Evolutionary conservation across 2,888 invertebrate genomes (phyloP), one percentile per base, ranked within the genome.

Genomic region (Piscicola geometra): DNA sequence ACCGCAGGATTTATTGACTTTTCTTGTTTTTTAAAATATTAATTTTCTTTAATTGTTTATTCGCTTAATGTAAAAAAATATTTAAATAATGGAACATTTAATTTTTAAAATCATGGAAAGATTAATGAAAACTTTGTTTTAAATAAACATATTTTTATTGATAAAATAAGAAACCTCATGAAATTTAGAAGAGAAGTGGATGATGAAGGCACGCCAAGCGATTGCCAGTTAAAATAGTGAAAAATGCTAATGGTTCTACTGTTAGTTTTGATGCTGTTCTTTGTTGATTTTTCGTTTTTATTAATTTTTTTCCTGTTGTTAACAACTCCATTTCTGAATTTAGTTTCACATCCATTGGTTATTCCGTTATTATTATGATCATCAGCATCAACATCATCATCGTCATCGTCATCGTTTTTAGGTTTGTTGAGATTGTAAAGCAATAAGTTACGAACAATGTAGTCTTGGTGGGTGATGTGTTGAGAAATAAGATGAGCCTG

Each of bases 401-500:
- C n/a, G 21, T 9, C n/a, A 56, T 56, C n/a, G n/a, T 18, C n/a
- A 25, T 25, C n/a, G 21, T 67, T 32, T 28, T 25, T 5, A n/a
- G 3, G 3, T 32, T 67, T 32, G 18, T 28, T 18, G n/a, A 64
- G 60, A 25, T 76, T 76, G 30, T 60, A 18, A 15, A 76, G 60
- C 25, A 76, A 50, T 25, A 76, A 52, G 64, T 64, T 76, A 0
- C 76, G 56, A 41, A 76, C 71, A 32, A 76, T 68, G 28, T 18
- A 76, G 50, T 76, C 71, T 1, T 36, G 52, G 67, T 47, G 52
- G 33, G 30, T 70, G 66, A 71, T 71, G 66, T 76, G 76, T 25
- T 76, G 71, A 0, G 76, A 76, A 1, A 76, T 71, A 9, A 76
- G 67, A 64, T 71, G 66, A 3, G 71, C 71, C 76, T 76, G 71